These are phyloP conservation scores for Phaethon lepturus DNA, from an alignment of 2,113 vertebrate species.

Conservation along the genomic window DNA sequence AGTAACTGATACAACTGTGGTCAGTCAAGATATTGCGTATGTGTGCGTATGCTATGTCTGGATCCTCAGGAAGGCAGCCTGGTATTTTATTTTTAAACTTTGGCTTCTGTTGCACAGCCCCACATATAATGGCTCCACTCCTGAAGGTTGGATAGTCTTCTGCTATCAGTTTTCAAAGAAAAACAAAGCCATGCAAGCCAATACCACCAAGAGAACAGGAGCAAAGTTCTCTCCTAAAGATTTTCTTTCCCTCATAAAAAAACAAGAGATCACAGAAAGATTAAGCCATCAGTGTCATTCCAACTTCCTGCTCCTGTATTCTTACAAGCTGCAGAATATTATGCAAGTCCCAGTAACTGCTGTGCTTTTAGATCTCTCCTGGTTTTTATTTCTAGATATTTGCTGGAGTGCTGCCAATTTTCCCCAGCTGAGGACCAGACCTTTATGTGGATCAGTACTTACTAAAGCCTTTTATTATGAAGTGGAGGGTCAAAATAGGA, in stretches of 20 bases:
- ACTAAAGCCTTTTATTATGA: not conserved
- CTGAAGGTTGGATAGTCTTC: constrained; percentile 67
- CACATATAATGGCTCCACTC: constrained; percentile 69
- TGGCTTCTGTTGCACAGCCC: constrained; percentile 59
- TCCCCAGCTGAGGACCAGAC: not conserved
- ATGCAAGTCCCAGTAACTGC: not conserved
- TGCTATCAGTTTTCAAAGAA: constrained; percentile 73
- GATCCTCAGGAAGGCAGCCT: constrained; percentile 67
- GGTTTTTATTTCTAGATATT: constrained; percentile 25
- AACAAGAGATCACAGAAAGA: not conserved
- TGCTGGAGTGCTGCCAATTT: not conserved
- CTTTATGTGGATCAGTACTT: not conserved
- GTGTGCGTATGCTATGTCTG: constrained; percentile 58
- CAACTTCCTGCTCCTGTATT: not conserved
- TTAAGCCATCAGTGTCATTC: not conserved
- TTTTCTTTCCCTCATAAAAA: not conserved
- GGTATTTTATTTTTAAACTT: constrained; percentile 78
- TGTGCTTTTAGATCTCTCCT: not conserved
- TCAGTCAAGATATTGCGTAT: not conserved
- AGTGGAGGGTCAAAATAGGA: not conserved
- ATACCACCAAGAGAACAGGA: constrained; percentile 35
- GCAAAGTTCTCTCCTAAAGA: constrained; percentile 17
- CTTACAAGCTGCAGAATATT: not conserved
- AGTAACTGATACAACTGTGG: not conserved
- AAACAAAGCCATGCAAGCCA: constrained; percentile 32